phyloP scores from a whole-genome alignment of 2,113 vertebrate species.

The Sinocyclocheilus anshuiensis region DNA sequence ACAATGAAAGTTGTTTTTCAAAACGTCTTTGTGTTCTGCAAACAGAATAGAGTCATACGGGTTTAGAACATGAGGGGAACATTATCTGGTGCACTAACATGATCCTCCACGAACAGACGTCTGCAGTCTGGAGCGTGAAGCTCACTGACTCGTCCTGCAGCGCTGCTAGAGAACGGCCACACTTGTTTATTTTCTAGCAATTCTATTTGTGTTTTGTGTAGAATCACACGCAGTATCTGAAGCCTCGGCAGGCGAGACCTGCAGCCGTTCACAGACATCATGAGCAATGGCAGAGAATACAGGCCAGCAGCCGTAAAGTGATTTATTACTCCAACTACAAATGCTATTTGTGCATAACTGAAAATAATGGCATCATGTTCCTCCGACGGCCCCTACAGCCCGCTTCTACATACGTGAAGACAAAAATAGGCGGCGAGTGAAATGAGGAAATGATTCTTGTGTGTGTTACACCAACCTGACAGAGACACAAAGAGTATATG shows the following conservation, averaged over 20 bases:
- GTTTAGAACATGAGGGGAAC: background rate
- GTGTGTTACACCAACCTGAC: background rate
- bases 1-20: background rate
- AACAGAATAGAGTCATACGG: background rate
- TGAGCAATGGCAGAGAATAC: background rate
- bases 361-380: constrained; percentile 34
- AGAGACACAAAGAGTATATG: background rate
- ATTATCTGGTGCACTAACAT: background rate
- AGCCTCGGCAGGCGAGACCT: background rate
- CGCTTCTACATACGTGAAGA: constrained; percentile 2
- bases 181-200: background rate
- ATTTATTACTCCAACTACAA: constrained; percentile 43
- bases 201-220: constrained; percentile 26
- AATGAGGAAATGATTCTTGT: background rate
- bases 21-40: too few relatives aligned
- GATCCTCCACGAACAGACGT: background rate
- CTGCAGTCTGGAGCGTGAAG: background rate
- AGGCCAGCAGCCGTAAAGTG: background rate
- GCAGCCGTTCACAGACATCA: constrained; percentile 15
- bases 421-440: background rate
- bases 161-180: background rate
- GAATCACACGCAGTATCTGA: constrained; percentile 1
- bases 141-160: background rate
- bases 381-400: background rate
- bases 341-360: constrained; percentile 43